Base-by-base conservation (phyloP, 2,113 vertebrate species). In the Nycticebus coucang region DNA sequence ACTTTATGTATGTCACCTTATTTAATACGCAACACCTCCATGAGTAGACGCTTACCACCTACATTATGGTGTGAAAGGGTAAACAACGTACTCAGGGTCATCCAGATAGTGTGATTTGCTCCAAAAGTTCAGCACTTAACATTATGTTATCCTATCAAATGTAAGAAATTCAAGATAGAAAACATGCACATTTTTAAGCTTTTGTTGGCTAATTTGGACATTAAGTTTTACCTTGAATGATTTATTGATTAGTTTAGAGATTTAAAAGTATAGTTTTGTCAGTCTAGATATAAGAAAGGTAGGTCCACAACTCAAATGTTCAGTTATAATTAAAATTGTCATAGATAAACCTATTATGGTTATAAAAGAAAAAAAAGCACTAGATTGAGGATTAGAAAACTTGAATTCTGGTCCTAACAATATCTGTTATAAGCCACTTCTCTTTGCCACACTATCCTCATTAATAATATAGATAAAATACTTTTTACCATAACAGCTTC, bases 251-350 rank as follows among this genome's bases (percentile, higher is more conserved):
- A 75, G 59, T 28, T 57, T 26, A 85, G 45, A 71, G 1, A 45
- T 79, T 19, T 79, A 21, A 80, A 85, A 80, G 59, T 22, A 50
- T 64, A 22, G 24, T 60, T 93, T 96, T 57, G 13, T 74, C 78
- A 69, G 35, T 59, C n/a, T 24, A 71, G 41, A 55, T 87, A 37
- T 69, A 87, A 59, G 37, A 84, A 22, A 21, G 35, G 74, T 59
- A 59, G 30, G 28, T 60, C 6, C 15, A 19, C 26, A 81, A 78
- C 2, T 82, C 33, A 81, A 64, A n/a, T 35, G 50, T 53, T 93
- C 55, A 64, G 9, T n/a, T 60, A 12, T 50, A 37, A 66, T 11
- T 59, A 15, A 17, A 77, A 75, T 11, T 68, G 10, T 35, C 60
- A 89, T 5, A 7, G 7, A 74, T 33, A 24, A 60, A 50, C 4